Base-by-base conservation (phyloP, 1,140 invertebrate genomes). In the Aphaenogaster floridana region DNA sequence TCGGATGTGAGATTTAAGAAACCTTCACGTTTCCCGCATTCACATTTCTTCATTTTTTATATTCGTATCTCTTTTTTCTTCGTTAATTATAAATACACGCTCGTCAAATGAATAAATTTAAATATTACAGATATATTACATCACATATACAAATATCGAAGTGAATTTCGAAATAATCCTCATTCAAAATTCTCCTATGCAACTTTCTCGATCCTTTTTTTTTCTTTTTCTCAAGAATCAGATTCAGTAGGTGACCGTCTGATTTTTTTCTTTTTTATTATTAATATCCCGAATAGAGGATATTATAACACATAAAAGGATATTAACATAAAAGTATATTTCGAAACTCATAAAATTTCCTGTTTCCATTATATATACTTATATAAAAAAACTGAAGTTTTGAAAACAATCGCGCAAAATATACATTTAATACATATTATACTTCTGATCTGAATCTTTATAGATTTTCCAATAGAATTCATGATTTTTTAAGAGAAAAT, bases 91-190 rank as follows among this genome's bases (percentile, higher is more conserved):
- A 36, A 79, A 64, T 34, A 39, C 28, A 28, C n/a, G 21, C 11
- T 78, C 15, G 54, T 64, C 42, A 39, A 66, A 39, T 66, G n/a
- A 66, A 66, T 66, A 39, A 66, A 66, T 66, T n/a, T 66, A 39
- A 66, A 78, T 45, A 48, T n/a, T 39, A 28, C 36, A 59, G 28
- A 28, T 28, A 28, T 28, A 28, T 28, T 28, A 28, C 28, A n/a
- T 0, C 74, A 13, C 39, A 28, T 28, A 11, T 36, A 74, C 8
- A 34, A 2, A 57, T 9, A 34, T 17, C 34, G 15, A 63, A 17
- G 39, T 39, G 2, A 36, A 79, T 34, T 48, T 78, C 39, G 59
- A 17, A 78, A 28, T 64, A 7, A 78, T 61, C 5, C 7, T 45
- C 15, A 45, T 77, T 77, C 15, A 48, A 61, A 4, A 2, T 61